phyloP scores from a whole-genome alignment of 37 sponge, comb jelly and placozoan species.

The Aplysina aerophoba region DNA sequence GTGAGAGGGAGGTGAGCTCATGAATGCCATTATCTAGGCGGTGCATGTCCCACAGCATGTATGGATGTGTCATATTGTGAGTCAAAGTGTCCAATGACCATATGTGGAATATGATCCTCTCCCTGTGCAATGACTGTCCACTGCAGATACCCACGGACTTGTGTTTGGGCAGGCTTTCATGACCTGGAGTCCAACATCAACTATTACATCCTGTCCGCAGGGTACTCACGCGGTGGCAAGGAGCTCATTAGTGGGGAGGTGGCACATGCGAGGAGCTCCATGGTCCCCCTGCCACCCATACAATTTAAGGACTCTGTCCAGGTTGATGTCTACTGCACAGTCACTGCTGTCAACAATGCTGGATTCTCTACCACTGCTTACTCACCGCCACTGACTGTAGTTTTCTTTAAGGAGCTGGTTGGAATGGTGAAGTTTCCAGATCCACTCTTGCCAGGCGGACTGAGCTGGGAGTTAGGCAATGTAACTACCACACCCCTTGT shows the following conservation, averaged over 20 bases:
- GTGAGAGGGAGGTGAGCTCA: slow-evolving; percentile 51
- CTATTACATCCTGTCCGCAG: slow-evolving; percentile 52
- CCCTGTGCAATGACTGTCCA: neutral
- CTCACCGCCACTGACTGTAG: slow-evolving; percentile 5
- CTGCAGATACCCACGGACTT: neutral
- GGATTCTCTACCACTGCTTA: slow-evolving; percentile 7
- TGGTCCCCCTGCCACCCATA: neutral
- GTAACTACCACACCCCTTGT: neutral
- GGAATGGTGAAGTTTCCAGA: too few species aligned
- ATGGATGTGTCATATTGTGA: too few species aligned
- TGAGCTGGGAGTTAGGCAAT: too few species aligned
- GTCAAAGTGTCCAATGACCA: neutral
- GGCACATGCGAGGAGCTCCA: too few species aligned
- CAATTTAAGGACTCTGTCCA: neutral
- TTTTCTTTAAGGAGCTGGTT: too few species aligned
- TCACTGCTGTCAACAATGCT: slow-evolving; percentile 54
- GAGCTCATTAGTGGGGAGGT: too few species aligned
- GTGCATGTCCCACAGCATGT: too few species aligned
- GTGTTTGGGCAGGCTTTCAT: slow-evolving; percentile 79
- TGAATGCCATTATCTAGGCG: slow-evolving; percentile 36
- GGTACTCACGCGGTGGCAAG: slow-evolving; percentile 42
- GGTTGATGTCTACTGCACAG: slow-evolving; percentile 47
- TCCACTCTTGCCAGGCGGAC: too few species aligned
- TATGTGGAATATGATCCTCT: neutral
- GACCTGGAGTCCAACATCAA: slow-evolving; percentile 63